Conservation (phyloP, 2,888 invertebrate species). For the Trichopria drosophilae region DNA sequence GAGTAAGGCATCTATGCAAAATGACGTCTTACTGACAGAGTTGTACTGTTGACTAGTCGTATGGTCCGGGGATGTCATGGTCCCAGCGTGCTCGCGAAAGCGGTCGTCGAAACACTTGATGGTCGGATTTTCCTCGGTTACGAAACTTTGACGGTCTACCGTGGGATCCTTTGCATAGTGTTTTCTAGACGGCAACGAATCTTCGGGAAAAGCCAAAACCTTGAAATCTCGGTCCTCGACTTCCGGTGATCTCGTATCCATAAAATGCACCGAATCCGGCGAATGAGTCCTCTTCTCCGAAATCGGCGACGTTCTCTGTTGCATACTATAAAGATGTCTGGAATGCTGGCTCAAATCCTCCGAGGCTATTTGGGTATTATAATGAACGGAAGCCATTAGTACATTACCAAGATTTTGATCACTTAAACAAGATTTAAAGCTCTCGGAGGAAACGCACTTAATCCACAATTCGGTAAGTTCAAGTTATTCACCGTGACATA, state of each 20-base stretch:
- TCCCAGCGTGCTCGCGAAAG: constrained; percentile 33
- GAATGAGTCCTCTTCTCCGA: too few species aligned
- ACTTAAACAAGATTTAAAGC: too few species aligned
- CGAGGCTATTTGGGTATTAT: constrained; percentile 47
- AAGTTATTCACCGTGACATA: too few species aligned
- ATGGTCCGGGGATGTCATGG: constrained; percentile 32
- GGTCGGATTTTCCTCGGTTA: too few species aligned
- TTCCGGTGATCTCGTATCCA: constrained; percentile 30
- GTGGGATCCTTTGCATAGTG: too few species aligned
- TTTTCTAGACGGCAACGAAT: too few species aligned
- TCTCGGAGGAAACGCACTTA: too few species aligned
- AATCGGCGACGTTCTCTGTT: constrained; percentile 41
- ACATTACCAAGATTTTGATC: not conserved
- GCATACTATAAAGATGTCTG: constrained; percentile 41
- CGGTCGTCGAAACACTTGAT: constrained; percentile 30
- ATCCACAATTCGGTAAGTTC: too few species aligned
- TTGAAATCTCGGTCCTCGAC: too few species aligned
- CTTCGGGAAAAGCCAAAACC: too few species aligned
- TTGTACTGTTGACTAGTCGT: constrained; percentile 24
- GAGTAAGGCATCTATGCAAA: constrained; percentile 87
- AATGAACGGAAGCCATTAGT: constrained; percentile 50
- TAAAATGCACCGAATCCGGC: too few species aligned
- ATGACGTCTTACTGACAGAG: constrained; percentile 68
- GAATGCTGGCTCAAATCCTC: constrained; percentile 48
- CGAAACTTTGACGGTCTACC: too few species aligned